Evolutionary conservation across 2,113 vertebrate species (phyloP), one percentile per base, ranked within the genome.

Genomic region (Callocephalon fimbriatum): DNA sequence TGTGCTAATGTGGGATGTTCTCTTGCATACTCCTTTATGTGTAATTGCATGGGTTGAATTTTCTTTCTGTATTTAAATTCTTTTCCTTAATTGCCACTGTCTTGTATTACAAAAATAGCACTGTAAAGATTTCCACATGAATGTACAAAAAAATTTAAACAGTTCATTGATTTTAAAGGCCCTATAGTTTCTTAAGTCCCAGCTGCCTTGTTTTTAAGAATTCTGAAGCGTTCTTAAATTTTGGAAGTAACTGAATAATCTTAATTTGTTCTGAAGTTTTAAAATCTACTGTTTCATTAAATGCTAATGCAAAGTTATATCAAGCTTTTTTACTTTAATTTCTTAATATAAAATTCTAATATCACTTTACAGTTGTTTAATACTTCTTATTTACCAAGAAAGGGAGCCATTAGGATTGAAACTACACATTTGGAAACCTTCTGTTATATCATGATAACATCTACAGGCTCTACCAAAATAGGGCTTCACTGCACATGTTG

Each of bases 31-130:
- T 53, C 38, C 73, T 93, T 82, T 78, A 72, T 40, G 25, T 66
- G 86, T 95, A 93, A 96, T 89, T 96, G 48, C 53, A 93, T 61
- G 59, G 16, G 29, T 44, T 89, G 32, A 75, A 87, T 61, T 76
- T 93, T 95, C 29, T 56, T 85, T 82, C 63, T 63, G 29, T 74
- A 70, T 94, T 94, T 77, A 71, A 83, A 74, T 74, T 37, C 5
- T 88, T 93, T 88, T 66, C 37, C 62, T 73, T 67, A 89, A 84
- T 72, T 96, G 40, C n/a, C 19, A 48, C 31, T 66, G 40, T 79
- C 74, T 82, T 88, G 7, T 19, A 22, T 82, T 68, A 68, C 31
- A 87, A 85, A 95, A 96, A 94, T 81, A 95, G 11, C 44, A 70
- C n/a, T 68, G n/a, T 56, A 94, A 81, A 38, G 56, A 79, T 85